Evolutionary conservation across 2,888 invertebrate genomes (phyloP).

Genomic region (Caenorhabditis sp.): DNA sequence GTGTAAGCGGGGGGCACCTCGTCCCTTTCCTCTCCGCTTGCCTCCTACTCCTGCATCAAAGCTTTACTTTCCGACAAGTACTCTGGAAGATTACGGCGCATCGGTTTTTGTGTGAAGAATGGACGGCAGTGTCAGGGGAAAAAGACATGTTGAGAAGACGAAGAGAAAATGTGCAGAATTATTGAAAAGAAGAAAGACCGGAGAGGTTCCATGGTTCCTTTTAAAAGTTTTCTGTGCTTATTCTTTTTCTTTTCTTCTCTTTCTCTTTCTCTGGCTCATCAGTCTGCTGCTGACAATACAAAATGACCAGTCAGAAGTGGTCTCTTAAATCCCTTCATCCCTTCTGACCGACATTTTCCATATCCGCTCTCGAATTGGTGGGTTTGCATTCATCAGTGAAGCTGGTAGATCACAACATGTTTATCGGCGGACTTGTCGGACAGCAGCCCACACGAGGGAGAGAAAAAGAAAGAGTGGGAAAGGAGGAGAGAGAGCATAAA

Average conservation of each 20-base stretch:
- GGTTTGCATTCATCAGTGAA: conserved; percentile 33
- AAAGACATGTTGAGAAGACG: conserved; percentile 27
- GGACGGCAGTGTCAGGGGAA: conserved; percentile 33
- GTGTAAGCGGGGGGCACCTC: conserved; percentile 46
- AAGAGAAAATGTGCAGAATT: conserved; percentile 30
- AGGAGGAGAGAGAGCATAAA: conserved; percentile 28
- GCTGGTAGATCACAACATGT: conserved; percentile 52
- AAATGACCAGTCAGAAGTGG: conserved; percentile 1
- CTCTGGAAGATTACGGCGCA: conserved; percentile 58
- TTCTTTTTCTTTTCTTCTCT: background rate
- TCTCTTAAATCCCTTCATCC: conserved; percentile 14
- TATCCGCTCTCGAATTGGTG: conserved; percentile 26
- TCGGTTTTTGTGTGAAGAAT: conserved; percentile 52
- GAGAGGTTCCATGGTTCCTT: no score
- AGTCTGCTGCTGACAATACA: conserved; percentile 1
- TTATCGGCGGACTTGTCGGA: conserved; percentile 48
- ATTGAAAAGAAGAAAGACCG: conserved; percentile 25
- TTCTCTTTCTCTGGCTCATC: background rate
- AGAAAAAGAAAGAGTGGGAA: conserved; percentile 8
- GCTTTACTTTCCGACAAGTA: conserved; percentile 57
- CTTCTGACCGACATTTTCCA: conserved; percentile 8
- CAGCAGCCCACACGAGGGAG: conserved; percentile 26
- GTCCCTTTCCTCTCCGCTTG: conserved; percentile 12
- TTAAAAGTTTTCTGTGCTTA: no score
- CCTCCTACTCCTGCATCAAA: conserved; percentile 38